Base-by-base conservation (phyloP, 2,888 invertebrate genomes). In the Sinopyrophorus schimmeli region DNA sequence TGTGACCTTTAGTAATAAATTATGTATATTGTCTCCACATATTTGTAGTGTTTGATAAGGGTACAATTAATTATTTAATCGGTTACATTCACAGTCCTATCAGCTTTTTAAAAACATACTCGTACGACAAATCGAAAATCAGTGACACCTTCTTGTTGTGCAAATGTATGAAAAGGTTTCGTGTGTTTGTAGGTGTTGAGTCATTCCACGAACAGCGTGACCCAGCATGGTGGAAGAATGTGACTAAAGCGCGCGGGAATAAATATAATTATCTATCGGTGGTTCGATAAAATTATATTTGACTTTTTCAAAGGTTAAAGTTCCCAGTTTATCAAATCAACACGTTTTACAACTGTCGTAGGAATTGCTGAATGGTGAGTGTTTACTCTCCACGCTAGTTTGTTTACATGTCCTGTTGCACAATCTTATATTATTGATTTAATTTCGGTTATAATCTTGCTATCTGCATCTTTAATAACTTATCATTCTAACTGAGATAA, bases 1-100 rank as follows among this genome's bases (percentile, higher is more conserved):
- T 65, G 63, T 67, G 68, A 68, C 66, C 68, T 68, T 68, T 67
- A 57, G 48, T 67, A 55, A 47, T 54, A 56, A 56, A 55, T 55
- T 54, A 55, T 50, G 54, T 55, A 48, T 54, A 55, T 55, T 55
- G 55, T 57, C 58, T 57, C n/a, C 49, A 39, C 49, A 55, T 57
- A 57, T 59, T 59, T 55, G 27, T 38, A 18, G 18, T 53, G 50
- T 47, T 56, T 56, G 54, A 50, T 44, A 34, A 44, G 35, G 32
- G 27, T 47, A 46, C 38, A 26, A 34, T 31, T 28, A 37, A 41
- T 37, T 17, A 31, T 44, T 26, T 46, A 4, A 31, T 32, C 20
- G 31, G 12, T 41, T 15, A 10, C 9, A 20, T 16, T n/a, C n/a
- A n/a, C n/a, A n/a, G n/a, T n/a, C n/a, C n/a, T n/a, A n/a, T n/a